Base-by-base conservation (phyloP, 2,888 invertebrate genomes). In the Drosophila borealis region DNA sequence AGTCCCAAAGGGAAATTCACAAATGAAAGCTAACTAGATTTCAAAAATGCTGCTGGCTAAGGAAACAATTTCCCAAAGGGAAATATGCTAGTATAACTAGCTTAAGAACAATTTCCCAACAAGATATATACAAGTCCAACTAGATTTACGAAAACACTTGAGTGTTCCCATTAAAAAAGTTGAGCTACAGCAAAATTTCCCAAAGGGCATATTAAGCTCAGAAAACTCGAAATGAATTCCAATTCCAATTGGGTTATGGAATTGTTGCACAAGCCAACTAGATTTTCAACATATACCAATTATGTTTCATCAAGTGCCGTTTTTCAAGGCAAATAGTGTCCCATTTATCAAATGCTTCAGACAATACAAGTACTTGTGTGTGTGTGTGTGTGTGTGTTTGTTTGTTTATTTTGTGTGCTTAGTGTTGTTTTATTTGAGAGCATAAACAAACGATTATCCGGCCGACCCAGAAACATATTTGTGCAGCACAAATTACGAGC, bases 381-480 rank as follows among this genome's bases (percentile, higher is more conserved):
- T n/a, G 3, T 2, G 3, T 34, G 5, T 29, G 3, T 42, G 10
- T 48, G 13, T 21, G 13, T 34, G 6, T 21, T 10, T 67, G 9
- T 54, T 25, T 54, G 44, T 46, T 54, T 54, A 21, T 46, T 63
- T 55, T 51, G 50, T 50, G 59, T 17, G 41, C 41, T 57, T 62
- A 34, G 34, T 56, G 37, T 57, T 46, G 25, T 51, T 51, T 48
- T 62, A 56, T 64, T 77, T 42, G 25, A 37, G 55, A 61, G 62
- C 62, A 68, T 75, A 69, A 81, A 70, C 81, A 70, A 77, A 80
- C 72, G 82, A 68, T 77, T 74, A 77, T 74, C 56, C 74, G 71
- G 60, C 49, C 70, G 72, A 78, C 78, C 71, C 66, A 75, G 69
- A 78, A 78, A 78, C 74, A 74, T 74, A 67, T 77, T 78, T 73